Base-by-base conservation (phyloP, 92 coral and sea anemone species). In the Micromussa lordhowensis region DNA sequence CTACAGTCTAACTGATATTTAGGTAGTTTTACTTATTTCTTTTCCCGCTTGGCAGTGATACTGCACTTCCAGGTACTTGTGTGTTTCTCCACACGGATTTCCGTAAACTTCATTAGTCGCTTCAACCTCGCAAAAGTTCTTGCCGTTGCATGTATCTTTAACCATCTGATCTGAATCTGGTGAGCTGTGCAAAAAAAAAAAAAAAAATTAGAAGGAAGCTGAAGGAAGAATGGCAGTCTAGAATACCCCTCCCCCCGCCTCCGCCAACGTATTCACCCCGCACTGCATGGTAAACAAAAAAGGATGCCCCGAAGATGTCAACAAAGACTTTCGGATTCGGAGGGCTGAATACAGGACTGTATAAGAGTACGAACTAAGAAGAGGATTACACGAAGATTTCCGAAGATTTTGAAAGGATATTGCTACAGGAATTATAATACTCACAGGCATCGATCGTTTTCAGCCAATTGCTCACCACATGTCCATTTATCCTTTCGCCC, bases 31-130 rank as follows among this genome's bases (percentile, higher is more conserved):
- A 73, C 72, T 11, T 21, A 84, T 61, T 3, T 2, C 34, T 84
- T 84, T 84, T 55, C 94, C 94, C 26, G 91, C 87, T 72, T 87
- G 88, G 54, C 94, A 91, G 49, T 83, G 85, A 66, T 55, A 91
- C 11, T 68, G 32, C 31, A 91, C 86, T 58, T 53, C 49, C 19
- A 91, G 75, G 51, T 91, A 91, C 81, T 91, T 91, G 91, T 91
- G 94, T 4, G 89, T 91, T 71, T 68, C 18, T 35, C 91, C 94
- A 21, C 94, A 91, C 1, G 94, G 94, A 85, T 91, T 91, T 24
- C 94, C 94, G 11, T 68, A 89, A 55, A 88, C 54, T 26, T 79
- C 89, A 77, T 91, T 91, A 18, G 90, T 77, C 38, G 94, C 94
- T 22, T 91, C 94, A 10, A 91, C 79, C 18, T 87, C 76, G 57